Evolutionary conservation across 2,113 vertebrate genomes (phyloP).

Genomic region (Podiceps cristatus): DNA sequence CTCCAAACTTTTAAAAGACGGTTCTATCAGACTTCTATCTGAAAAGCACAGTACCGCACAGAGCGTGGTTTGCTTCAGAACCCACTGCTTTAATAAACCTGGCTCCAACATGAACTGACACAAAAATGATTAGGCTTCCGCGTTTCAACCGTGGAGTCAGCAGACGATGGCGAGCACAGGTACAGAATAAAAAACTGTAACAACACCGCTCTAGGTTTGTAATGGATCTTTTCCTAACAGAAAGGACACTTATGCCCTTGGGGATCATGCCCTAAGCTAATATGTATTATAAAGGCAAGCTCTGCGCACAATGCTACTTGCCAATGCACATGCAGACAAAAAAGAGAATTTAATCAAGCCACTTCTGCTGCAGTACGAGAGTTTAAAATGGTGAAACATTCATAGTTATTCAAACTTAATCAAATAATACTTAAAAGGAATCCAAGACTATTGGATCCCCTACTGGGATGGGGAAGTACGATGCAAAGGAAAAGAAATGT

Average conservation of each 20-base stretch:
- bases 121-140: neutral
- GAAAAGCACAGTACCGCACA: neutral
- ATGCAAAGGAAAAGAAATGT: neutral
- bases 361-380: neutral
- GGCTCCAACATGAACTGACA: neutral
- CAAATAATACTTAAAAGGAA: neutral
- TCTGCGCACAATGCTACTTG: neutral
- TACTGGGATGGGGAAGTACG: neutral
- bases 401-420: neutral
- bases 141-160: neutral
- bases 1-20: neutral
- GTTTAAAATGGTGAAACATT: neutral
- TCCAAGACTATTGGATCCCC: no score
- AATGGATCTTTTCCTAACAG: neutral
- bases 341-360: neutral
- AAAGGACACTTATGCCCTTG: neutral
- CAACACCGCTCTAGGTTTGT: neutral
- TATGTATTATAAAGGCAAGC: neutral
- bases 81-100: neutral
- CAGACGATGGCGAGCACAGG: neutral
- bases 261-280: neutral
- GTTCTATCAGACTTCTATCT: neutral
- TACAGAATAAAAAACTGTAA: neutral
- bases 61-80: neutral
- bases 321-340: neutral